Percentiles rank a stretch among this genome's conserved stretches.
Evolutionary conservation across 2,113 vertebrate genomes (phyloP).

Genomic region (Cryptotis parvus): DNA sequence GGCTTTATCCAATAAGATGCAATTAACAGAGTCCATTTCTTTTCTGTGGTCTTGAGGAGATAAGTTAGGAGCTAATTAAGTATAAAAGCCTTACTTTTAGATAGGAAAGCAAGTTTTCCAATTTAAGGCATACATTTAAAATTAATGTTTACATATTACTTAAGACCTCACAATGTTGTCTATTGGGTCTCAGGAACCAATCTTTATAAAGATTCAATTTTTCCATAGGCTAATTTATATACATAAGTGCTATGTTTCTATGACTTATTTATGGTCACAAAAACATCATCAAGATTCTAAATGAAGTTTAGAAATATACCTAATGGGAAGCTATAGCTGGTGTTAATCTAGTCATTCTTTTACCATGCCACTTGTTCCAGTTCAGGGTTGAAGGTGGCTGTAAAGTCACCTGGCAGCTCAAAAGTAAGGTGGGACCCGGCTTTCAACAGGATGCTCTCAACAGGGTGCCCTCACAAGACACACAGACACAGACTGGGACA

Average conservation of each 20-base stretch:
- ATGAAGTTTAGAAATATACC: not conserved
- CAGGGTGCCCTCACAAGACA: not conserved
- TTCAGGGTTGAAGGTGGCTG: not conserved
- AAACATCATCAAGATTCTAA: not conserved
- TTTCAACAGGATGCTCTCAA: not conserved
- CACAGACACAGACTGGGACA: not conserved
- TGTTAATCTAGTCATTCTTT: not conserved
- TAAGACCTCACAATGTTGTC: not conserved
- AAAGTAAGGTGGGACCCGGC: not conserved
- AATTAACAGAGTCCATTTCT: not conserved
- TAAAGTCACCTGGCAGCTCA: not conserved
- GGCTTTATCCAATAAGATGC: not conserved
- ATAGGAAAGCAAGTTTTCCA: not conserved
- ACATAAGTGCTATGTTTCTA: not conserved
- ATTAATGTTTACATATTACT: constrained; percentile 18
- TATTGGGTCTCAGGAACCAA: not conserved
- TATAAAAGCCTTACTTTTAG: constrained; percentile 16
- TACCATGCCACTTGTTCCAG: not conserved
- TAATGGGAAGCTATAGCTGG: not conserved
- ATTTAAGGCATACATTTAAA: not conserved
- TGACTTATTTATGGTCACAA: not conserved
- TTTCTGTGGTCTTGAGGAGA: not conserved
- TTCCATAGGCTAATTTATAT: not conserved
- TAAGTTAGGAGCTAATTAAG: constrained; percentile 14
- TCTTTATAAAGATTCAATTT: not conserved